phyloP scores from a whole-genome alignment of 2,888 invertebrate species.

The Athetis lepigone region DNA sequence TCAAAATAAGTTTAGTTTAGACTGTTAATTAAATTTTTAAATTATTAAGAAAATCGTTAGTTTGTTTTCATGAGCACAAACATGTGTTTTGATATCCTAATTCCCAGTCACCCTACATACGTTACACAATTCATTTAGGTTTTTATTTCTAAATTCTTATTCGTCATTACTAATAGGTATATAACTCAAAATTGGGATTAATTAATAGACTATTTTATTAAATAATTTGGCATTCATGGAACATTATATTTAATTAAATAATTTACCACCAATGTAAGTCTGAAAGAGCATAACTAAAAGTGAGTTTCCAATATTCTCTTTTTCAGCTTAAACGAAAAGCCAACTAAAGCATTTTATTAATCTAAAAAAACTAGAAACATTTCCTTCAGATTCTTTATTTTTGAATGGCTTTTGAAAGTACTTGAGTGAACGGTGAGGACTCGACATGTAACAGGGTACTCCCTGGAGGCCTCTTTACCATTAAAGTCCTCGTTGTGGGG shows the following conservation, averaged over 20 bases:
- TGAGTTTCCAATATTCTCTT: background rate
- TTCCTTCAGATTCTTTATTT: conserved; percentile 13
- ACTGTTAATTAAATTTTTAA: too few relatives aligned
- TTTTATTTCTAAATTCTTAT: too few relatives aligned
- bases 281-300: background rate
- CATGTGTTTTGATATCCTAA: too few relatives aligned
- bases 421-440: conserved; percentile 35
- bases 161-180: too few relatives aligned
- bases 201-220: too few relatives aligned
- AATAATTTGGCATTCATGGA: too few relatives aligned
- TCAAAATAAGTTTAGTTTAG: too few relatives aligned
- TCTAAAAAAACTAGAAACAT: background rate
- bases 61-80: too few relatives aligned
- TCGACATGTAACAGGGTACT: conserved; percentile 44
- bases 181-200: too few relatives aligned
- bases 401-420: conserved; percentile 33
- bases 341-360: background rate
- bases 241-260: background rate
- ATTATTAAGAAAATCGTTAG: too few relatives aligned
- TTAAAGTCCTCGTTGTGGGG: conserved; percentile 18
- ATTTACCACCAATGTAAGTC: background rate
- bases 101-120: too few relatives aligned
- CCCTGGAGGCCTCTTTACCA: conserved; percentile 32
- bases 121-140: too few relatives aligned
- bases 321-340: background rate